phyloP scores from a whole-genome alignment of 2,797 vertebrate genomes.

The Ambastaia sidthimunki region DNA sequence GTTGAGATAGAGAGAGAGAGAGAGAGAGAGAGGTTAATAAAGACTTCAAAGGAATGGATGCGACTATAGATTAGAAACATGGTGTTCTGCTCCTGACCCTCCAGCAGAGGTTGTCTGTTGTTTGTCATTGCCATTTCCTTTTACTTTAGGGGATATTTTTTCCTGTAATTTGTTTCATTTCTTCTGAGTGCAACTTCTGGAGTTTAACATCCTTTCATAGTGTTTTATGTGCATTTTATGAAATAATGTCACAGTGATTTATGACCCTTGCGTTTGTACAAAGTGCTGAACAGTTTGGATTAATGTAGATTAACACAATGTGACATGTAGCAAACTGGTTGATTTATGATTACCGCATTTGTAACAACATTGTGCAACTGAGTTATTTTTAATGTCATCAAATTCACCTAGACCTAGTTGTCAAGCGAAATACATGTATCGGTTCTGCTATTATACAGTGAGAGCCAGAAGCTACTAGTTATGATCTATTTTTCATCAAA shows the following conservation, averaged over 20 bases:
- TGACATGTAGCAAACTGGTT: background rate
- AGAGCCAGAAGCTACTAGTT: background rate
- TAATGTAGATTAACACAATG: background rate
- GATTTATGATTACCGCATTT: background rate
- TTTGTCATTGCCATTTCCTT: constrained; percentile 33
- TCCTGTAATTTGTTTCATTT: constrained; percentile 50
- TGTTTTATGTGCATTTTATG: constrained; percentile 17
- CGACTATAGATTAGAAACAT: constrained; percentile 25
- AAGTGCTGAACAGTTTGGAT: background rate
- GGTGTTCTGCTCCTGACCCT: constrained; percentile 20
- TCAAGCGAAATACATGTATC: background rate
- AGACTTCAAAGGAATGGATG: constrained; percentile 25
- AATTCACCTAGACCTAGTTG: background rate
- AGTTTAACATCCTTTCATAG: constrained; percentile 24
- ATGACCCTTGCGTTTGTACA: background rate
- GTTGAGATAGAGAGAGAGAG: background rate
- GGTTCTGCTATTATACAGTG: background rate
- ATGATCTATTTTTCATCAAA: no score
- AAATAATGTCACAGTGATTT: constrained; percentile 16
- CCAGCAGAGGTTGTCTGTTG: constrained; percentile 33
- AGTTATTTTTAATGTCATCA: background rate
- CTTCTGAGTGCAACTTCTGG: constrained; percentile 19
- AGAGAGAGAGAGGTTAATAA: constrained; percentile 5
- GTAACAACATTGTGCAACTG: no score
- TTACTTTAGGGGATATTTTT: constrained; percentile 44